A percentile compares a stretch with the other conserved stretches of the same genome.
phyloP scores from a whole-genome alignment of 2,113 vertebrate species.

The Peromyscus leucopus region DNA sequence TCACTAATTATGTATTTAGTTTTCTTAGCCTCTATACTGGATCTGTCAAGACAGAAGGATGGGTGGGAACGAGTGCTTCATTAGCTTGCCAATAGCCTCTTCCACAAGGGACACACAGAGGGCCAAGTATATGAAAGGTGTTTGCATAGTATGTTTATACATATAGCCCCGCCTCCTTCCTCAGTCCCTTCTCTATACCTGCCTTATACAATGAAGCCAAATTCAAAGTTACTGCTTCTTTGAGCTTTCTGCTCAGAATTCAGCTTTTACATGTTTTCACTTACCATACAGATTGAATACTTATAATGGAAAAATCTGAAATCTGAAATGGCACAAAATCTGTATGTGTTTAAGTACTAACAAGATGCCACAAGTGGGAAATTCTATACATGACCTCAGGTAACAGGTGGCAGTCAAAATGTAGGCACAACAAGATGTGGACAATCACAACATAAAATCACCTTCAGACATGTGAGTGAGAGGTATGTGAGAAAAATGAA shows the following conservation, averaged over 20 bases:
- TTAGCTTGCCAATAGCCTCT: background rate
- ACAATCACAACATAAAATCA: background rate
- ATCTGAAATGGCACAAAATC: background rate
- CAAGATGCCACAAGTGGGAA: background rate
- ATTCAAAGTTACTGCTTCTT: background rate
- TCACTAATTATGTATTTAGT: background rate
- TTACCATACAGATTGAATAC: background rate
- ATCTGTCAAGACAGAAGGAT: background rate
- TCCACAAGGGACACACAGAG: background rate
- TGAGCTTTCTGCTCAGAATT: constrained; percentile 7
- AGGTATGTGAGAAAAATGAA: background rate
- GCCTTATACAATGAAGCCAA: background rate
- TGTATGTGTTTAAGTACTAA: background rate
- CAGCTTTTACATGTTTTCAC: background rate
- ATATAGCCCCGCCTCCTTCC: fast-evolving
- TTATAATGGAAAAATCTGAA: background rate
- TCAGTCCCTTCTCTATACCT: background rate
- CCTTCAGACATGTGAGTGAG: background rate
- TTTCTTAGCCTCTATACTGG: background rate
- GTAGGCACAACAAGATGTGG: background rate
- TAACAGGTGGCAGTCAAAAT: background rate
- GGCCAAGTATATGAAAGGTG: fast-evolving
- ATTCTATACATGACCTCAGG: background rate
- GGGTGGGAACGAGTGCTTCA: background rate
- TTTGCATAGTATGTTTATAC: background rate